Base-by-base conservation (phyloP, 2,888 invertebrate species). In the Apocheima hispidaria region DNA sequence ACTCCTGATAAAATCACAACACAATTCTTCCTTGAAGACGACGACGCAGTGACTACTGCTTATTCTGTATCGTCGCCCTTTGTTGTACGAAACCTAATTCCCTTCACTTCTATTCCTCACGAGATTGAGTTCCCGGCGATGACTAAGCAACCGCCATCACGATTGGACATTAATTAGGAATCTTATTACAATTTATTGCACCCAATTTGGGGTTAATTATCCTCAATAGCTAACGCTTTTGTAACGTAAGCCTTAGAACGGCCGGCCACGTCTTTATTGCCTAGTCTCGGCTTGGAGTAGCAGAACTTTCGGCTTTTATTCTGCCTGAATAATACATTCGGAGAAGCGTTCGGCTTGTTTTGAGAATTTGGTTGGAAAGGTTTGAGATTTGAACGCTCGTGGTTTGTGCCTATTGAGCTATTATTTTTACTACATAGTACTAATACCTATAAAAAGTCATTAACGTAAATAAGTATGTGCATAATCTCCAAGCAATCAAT, bases 201-300 rank as follows among this genome's bases (percentile, higher is more conserved):
- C 57, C 66, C 74, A 75, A 78, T 79, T 79, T 76, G 71, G 74
- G 73, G 74, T 78, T 77, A 76, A 80, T 81, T 79, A 78, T 73
- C 75, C 72, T 70, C 62, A 63, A 74, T 71, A 60, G 68, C 71
- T 72, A 69, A 69, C 69, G 63, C 65, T 65, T 65, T 65, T 57
- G 71, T 70, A 70, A 74, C 63, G 53, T 60, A 69, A 72, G 70
- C 66, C 56, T 61, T 61, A 62, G 59, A 52, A 54, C 63, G 66
- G 41, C 69, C 53, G 63, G 59, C 57, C 65, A 62, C 66, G 65
- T 63, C 60, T 70, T 69, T 70, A 72, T 66, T 63, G 63, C 65
- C 54, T 60, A 53, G 53, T 44, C 46, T 51, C 52, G 61, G 48
- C 53, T 57, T 49, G 51, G 28, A 44, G 33, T 23, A 33, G 21